phyloP scores from a whole-genome alignment of 2,113 vertebrate species.

The Azemiops feae region DNA sequence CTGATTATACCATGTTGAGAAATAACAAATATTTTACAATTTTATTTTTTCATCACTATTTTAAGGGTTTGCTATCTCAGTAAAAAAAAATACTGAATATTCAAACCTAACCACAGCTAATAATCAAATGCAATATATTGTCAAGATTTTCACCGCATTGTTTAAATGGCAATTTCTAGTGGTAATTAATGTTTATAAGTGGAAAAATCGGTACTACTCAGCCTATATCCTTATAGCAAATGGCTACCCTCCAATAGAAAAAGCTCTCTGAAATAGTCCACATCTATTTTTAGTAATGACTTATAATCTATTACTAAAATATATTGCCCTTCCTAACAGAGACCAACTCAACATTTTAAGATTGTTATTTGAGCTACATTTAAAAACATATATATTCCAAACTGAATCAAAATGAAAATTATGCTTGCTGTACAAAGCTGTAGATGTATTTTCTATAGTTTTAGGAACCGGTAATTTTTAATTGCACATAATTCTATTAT shows the following conservation, averaged over 20 bases:
- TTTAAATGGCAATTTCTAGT: conserved; percentile 14
- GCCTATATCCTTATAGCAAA: conserved; percentile 51
- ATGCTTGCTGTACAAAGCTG: neutral
- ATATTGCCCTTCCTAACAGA: conserved; percentile 50
- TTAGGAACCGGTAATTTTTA: conserved; percentile 11
- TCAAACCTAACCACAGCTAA: conserved; percentile 21
- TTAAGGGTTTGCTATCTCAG: conserved; percentile 8
- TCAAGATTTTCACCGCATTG: conserved; percentile 32
- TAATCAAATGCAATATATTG: neutral
- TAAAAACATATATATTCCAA: conserved; percentile 19
- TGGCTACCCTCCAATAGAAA: conserved; percentile 39
- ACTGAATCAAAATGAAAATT: neutral
- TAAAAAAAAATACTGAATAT: neutral
- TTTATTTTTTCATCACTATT: conserved; percentile 49
- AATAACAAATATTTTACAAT: conserved; percentile 48
- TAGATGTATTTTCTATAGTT: conserved; percentile 27
- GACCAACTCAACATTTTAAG: conserved; percentile 9
- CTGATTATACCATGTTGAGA: conserved; percentile 41
- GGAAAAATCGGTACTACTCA: conserved; percentile 48
- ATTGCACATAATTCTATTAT: conserved; percentile 15
- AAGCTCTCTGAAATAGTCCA: conserved; percentile 56
- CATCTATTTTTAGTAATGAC: conserved; percentile 69
- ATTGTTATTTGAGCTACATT: conserved; percentile 17
- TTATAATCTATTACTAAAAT: conserved; percentile 61
- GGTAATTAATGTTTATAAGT: conserved; percentile 37